phyloP scores from a whole-genome alignment of 2,888 invertebrate genomes.

The Dryobota labecula region DNA sequence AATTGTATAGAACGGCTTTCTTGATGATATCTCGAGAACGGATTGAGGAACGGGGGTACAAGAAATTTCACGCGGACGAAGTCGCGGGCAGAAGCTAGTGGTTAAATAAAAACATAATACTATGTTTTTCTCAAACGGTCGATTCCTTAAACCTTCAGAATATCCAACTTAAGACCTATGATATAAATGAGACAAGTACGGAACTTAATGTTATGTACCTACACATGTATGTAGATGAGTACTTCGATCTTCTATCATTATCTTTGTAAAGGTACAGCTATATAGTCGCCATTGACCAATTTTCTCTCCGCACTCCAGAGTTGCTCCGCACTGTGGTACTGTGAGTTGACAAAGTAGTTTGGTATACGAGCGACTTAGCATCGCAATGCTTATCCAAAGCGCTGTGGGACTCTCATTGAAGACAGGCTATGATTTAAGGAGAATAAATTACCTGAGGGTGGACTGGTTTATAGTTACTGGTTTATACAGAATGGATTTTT shows the following conservation, averaged over 20 bases:
- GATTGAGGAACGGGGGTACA: no score
- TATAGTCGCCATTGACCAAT: constrained; percentile 28
- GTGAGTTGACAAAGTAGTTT: constrained; percentile 60
- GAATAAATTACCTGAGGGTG: constrained; percentile 41
- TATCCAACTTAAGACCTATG: background rate
- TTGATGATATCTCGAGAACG: no score
- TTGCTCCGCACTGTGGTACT: constrained; percentile 36
- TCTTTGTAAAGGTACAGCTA: background rate
- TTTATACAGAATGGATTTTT: no score
- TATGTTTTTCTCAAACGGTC: no score
- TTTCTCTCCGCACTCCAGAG: constrained; percentile 1
- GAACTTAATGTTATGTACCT: background rate
- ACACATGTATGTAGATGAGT: background rate
- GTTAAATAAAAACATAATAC: no score
- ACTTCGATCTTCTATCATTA: background rate
- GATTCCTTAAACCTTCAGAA: background rate
- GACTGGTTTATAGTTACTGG: constrained; percentile 5
- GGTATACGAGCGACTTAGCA: constrained; percentile 51
- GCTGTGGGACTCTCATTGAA: constrained; percentile 44
- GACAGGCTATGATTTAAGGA: constrained; percentile 54
- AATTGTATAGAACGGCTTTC: no score
- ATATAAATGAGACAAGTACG: no score
- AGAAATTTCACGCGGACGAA: no score
- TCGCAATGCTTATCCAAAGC: constrained; percentile 53
- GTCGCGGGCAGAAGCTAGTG: no score